phyloP scores from a whole-genome alignment of 2,888 invertebrate species.

The Euproctis similis region DNA sequence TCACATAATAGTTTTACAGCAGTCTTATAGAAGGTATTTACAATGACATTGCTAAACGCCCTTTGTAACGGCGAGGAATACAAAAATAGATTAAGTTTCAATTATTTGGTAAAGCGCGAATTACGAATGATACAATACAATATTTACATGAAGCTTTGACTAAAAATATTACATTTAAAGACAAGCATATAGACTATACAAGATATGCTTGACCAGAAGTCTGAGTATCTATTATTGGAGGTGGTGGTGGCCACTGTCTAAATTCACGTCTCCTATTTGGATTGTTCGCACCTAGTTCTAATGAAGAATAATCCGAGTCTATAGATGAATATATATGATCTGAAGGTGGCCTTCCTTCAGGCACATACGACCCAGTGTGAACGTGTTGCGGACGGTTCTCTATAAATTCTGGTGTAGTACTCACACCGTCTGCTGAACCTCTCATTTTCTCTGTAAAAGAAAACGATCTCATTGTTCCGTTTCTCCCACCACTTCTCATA shows the following conservation, averaged over 20 bases:
- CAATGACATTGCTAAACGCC: slow-evolving; percentile 63
- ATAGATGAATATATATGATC: slow-evolving; percentile 94
- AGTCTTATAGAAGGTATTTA: slow-evolving; percentile 76
- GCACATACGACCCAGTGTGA: slow-evolving; percentile 59
- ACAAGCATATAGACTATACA: slow-evolving; percentile 63
- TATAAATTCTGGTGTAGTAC: slow-evolving; percentile 79
- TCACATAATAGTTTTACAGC: slow-evolving; percentile 71
- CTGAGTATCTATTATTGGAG: slow-evolving; percentile 60
- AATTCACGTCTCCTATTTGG: slow-evolving; percentile 61
- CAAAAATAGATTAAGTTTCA: slow-evolving; percentile 71
- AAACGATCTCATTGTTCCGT: slow-evolving; percentile 77
- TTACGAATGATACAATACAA: slow-evolving; percentile 57
- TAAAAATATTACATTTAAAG: slow-evolving; percentile 41
- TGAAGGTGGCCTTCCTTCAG: slow-evolving; percentile 83
- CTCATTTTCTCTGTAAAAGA: slow-evolving; percentile 73
- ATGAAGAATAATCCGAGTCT: slow-evolving; percentile 90
- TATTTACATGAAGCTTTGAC: slow-evolving; percentile 68
- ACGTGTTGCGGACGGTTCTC: slow-evolving; percentile 51
- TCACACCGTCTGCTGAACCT: slow-evolving; percentile 54
- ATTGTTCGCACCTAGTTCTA: slow-evolving; percentile 79
- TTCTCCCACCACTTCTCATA: slow-evolving; percentile 78
- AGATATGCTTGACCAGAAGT: slow-evolving; percentile 69
- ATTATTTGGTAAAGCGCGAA: slow-evolving; percentile 73
- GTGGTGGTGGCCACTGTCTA: slow-evolving; percentile 67
- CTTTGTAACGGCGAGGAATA: slow-evolving; percentile 63